These are phyloP conservation scores for Strigops habroptila DNA, from an alignment of 2,113 vertebrate genomes.

Conservation along the genomic window DNA sequence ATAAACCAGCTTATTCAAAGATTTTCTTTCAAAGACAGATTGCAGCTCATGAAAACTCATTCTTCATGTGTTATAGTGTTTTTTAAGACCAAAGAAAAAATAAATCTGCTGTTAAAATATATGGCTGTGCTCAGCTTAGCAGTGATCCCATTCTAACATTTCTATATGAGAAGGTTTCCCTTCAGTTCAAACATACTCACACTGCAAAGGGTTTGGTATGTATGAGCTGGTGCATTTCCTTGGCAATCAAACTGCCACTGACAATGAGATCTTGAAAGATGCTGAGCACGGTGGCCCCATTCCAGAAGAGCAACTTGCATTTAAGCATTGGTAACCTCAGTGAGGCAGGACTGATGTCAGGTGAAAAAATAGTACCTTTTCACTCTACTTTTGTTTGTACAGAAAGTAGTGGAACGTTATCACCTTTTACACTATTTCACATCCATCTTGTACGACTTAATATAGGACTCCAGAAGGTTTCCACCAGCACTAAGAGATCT, in stretches of 20 bases:
- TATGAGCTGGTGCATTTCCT: neutral
- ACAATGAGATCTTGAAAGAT: neutral
- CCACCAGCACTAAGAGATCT: neutral
- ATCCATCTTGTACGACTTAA: neutral
- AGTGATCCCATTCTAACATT: neutral
- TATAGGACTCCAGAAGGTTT: neutral
- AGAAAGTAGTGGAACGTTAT: neutral
- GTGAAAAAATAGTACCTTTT: neutral
- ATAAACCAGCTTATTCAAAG: neutral
- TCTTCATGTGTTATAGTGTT: neutral
- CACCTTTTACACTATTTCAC: neutral
- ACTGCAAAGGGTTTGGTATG: neutral
- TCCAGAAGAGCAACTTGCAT: neutral
- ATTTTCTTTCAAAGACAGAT: neutral
- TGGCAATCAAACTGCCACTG: neutral
- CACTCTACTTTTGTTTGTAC: neutral
- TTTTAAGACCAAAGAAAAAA: neutral
- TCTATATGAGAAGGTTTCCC: neutral
- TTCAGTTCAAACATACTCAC: neutral
- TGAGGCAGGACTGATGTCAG: neutral
- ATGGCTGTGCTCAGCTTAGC: neutral
- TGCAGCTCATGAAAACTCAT: neutral
- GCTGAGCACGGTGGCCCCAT: neutral
- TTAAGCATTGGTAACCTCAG: neutral
- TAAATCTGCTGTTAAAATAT: neutral